A percentile compares a stretch with the other conserved stretches of the same genome.
Conservation (phyloP, 2,888 invertebrate genomes). For the Lasioglossum lativentre region DNA sequence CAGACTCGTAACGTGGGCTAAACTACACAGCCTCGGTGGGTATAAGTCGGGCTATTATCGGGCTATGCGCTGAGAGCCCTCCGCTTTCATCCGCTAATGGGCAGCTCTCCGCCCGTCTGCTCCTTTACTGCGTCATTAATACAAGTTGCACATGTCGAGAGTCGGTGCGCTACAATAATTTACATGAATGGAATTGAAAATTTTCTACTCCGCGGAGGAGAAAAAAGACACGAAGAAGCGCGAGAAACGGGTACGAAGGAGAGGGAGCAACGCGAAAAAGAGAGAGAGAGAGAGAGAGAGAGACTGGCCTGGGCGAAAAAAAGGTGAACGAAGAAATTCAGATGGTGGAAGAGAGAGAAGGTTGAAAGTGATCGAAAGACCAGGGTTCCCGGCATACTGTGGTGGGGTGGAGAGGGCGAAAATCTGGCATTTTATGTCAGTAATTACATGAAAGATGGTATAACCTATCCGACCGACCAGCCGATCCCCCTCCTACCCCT, state of each 20-base stretch:
- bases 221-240: slow-evolving; percentile 79
- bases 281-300: slow-evolving; percentile 26
- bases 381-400: slow-evolving; percentile 36
- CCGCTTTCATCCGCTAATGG: slow-evolving; percentile 85
- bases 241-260: slow-evolving; percentile 52
- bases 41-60: slow-evolving; percentile 85
- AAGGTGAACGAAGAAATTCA: slow-evolving; percentile 50
- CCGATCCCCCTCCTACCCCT: slow-evolving; percentile 60
- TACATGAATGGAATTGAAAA: slow-evolving; percentile 85
- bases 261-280: slow-evolving; percentile 19
- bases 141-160: slow-evolving; percentile 85
- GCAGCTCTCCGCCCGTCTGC: slow-evolving; percentile 84
- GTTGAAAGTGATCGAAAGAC: slow-evolving; percentile 59
- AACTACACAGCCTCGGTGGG: slow-evolving; percentile 82
- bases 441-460: slow-evolving; percentile 83
- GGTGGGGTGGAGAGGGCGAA: slow-evolving; percentile 69
- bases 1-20: slow-evolving; percentile 81
- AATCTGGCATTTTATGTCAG: slow-evolving; percentile 81
- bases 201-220: slow-evolving; percentile 83
- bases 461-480: slow-evolving; percentile 73
- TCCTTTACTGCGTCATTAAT: slow-evolving; percentile 85
- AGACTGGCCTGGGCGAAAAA: slow-evolving; percentile 45
- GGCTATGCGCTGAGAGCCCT: slow-evolving; percentile 84
- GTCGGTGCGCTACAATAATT: slow-evolving; percentile 84
- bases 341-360: slow-evolving; percentile 25